Evolutionary conservation across 2,113 vertebrate genomes (phyloP).

Genomic region (Grammomys dolichurus): DNA sequence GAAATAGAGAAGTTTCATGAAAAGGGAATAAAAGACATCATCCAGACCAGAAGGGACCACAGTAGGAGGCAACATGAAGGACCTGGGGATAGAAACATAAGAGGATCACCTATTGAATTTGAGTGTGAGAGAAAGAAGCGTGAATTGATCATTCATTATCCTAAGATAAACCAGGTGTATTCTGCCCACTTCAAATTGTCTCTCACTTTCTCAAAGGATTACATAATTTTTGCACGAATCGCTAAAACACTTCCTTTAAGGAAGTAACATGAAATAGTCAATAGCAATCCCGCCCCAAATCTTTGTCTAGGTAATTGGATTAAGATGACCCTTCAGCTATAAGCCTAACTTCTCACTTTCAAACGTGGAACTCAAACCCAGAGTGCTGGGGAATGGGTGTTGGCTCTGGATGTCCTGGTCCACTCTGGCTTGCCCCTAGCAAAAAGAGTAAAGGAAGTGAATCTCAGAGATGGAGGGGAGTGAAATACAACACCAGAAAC

Average conservation of each 20-base stretch:
- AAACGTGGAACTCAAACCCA: not conserved
- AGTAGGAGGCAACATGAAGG: not conserved
- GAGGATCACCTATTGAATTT: not conserved
- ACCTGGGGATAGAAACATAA: not conserved
- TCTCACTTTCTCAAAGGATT: not conserved
- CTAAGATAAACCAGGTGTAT: not conserved
- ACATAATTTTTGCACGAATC: not conserved
- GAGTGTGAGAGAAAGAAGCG: not conserved
- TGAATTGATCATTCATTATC: not conserved
- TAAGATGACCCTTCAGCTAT: not conserved
- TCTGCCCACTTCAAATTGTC: not conserved
- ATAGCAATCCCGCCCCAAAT: not conserved
- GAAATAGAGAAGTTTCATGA: conserved; percentile 36
- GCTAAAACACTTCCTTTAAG: conserved; percentile 25
- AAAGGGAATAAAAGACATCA: not conserved
- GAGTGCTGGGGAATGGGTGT: not conserved
- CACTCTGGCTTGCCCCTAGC: not conserved
- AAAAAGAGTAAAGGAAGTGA: not conserved
- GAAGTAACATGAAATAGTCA: not conserved
- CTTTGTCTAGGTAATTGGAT: conserved; percentile 26
- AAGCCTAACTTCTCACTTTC: not conserved
- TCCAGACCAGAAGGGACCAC: not conserved
- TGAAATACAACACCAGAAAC: not conserved
- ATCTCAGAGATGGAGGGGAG: not conserved
- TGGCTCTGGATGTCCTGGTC: too few species aligned